These are phyloP conservation scores for Orthonevra nobilis DNA, from an alignment of 2,888 invertebrate species.

Conservation along the genomic window DNA sequence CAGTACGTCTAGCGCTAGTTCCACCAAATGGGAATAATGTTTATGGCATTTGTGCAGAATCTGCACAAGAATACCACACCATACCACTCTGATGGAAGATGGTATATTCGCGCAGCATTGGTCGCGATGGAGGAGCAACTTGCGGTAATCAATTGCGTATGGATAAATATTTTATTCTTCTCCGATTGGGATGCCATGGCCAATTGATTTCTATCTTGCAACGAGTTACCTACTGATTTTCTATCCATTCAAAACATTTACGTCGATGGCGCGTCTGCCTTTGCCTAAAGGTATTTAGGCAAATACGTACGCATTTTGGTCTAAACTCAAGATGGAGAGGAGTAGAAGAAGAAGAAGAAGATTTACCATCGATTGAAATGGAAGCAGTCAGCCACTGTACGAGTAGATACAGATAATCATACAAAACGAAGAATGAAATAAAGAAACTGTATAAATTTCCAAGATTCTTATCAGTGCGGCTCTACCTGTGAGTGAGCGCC, in stretches of 20 bases:
- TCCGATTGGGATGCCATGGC: constrained; percentile 8
- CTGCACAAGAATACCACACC: constrained; percentile 61
- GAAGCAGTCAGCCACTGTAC: constrained; percentile 30
- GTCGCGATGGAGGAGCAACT: constrained; percentile 31
- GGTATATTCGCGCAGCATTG: constrained; percentile 3
- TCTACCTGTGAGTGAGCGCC: constrained; percentile 13
- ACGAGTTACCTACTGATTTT: constrained; percentile 64
- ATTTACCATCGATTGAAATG: constrained; percentile 52
- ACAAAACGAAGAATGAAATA: background rate
- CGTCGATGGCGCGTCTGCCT: no score
- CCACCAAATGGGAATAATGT: constrained; percentile 68
- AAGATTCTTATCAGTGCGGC: constrained; percentile 60
- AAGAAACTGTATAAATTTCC: constrained; percentile 59
- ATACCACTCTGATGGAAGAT: constrained; percentile 60
- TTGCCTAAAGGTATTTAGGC: constrained; percentile 66
- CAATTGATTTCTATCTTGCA: constrained; percentile 65
- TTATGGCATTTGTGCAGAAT: constrained; percentile 67
- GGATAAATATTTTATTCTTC: constrained; percentile 69
- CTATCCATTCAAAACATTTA: constrained; percentile 53
- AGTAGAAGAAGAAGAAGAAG: background rate
- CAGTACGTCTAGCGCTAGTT: constrained; percentile 11
- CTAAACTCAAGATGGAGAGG: constrained; percentile 24
- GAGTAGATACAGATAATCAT: background rate
- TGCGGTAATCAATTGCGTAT: constrained; percentile 70
- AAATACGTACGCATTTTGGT: constrained; percentile 57